Percentiles rank a stretch among this genome's conserved stretches.
These are phyloP conservation scores for Mormyrops boulengeri DNA, from an alignment of 2,797 vertebrate genomes.

Conservation along the genomic window DNA sequence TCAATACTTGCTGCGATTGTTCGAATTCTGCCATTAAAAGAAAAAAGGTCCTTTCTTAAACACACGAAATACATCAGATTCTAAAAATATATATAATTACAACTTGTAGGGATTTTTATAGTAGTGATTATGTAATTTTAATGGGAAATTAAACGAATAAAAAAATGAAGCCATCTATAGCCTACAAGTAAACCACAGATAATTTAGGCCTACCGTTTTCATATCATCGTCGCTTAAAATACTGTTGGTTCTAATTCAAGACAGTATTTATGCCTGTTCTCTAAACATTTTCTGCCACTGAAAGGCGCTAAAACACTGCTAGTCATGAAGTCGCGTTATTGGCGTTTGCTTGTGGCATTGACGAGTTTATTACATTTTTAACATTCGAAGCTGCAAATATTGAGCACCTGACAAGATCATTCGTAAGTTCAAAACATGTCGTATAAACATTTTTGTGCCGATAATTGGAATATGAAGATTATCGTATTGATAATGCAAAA, in stretches of 20 bases:
- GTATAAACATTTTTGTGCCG: background rate
- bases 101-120: background rate
- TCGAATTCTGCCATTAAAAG: background rate
- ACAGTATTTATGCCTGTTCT: background rate
- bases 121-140: background rate
- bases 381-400: background rate
- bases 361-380: background rate
- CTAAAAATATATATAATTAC: background rate
- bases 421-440: background rate
- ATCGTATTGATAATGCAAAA: background rate
- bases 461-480: background rate
- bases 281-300: slow-evolving; percentile 45
- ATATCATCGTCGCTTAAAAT: background rate
- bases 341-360: background rate
- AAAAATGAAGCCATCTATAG: background rate
- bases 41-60: background rate
- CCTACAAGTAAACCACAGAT: background rate
- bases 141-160: background rate
- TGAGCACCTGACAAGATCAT: background rate
- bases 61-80: background rate
- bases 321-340: background rate
- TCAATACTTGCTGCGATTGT: background rate
- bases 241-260: background rate
- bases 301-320: slow-evolving; percentile 56
- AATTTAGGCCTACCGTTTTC: background rate